Evolutionary conservation across 2,797 vertebrate species (phyloP).

Genomic region (Alectoris magna): DNA sequence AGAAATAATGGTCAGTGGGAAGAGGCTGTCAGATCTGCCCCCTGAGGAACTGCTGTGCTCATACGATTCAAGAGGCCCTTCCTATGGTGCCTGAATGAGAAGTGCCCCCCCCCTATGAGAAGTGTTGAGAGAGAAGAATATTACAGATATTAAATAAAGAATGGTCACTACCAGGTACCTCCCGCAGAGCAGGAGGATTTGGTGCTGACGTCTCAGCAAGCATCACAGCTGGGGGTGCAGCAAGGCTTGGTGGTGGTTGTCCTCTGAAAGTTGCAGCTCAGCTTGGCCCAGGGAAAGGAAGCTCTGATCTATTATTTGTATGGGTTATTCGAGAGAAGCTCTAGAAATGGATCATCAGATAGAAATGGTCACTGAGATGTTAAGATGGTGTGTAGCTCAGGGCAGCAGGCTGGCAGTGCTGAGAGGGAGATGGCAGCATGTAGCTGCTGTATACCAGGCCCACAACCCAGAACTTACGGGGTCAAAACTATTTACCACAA

Average conservation of each 20-base stretch:
- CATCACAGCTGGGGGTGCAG: accelerated
- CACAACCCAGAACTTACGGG: not conserved
- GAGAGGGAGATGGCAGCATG: not conserved
- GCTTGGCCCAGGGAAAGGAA: accelerated
- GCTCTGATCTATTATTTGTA: not conserved
- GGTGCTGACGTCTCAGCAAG: not conserved
- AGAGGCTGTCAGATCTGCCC: not conserved
- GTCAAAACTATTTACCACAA: not conserved
- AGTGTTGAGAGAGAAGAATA: not conserved
- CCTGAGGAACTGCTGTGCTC: not conserved
- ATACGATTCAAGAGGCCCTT: not conserved
- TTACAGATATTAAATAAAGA: not conserved
- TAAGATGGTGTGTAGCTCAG: not conserved
- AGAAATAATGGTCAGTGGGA: not conserved
- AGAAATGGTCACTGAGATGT: accelerated
- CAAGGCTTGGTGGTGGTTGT: not conserved
- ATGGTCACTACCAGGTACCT: not conserved
- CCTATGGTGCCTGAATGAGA: not conserved
- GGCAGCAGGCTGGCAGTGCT: not conserved
- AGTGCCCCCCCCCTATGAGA: not conserved
- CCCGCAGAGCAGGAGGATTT: accelerated
- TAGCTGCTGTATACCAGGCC: not conserved
- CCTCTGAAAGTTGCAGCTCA: not conserved
- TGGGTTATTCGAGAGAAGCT: not conserved
- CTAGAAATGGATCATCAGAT: not conserved